phyloP scores from a whole-genome alignment of 2,113 vertebrate species.

The Lasiurus borealis region DNA sequence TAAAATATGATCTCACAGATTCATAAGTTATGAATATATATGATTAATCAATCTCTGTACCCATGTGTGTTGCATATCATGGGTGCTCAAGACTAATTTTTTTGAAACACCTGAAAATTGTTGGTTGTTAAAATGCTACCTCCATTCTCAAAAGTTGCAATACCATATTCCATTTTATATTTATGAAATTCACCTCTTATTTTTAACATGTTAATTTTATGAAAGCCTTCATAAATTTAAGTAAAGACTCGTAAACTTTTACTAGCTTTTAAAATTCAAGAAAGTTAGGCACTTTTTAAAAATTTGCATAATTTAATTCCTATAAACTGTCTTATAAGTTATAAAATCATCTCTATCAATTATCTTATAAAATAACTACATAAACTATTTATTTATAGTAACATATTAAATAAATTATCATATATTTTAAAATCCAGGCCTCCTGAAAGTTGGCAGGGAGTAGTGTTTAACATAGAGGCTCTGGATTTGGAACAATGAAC shows the following conservation, averaged over 20 bases:
- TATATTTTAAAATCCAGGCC: not conserved
- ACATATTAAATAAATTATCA: not conserved
- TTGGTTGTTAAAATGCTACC: not conserved
- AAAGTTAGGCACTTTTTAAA: not conserved
- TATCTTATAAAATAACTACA: not conserved
- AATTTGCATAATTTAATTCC: not conserved
- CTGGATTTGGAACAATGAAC: not conserved
- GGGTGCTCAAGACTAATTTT: not conserved
- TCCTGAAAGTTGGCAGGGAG: not conserved
- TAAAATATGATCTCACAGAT: not conserved
- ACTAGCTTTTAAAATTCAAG: conserved; percentile 17
- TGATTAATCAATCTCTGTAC: not conserved
- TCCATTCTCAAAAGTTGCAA: not conserved
- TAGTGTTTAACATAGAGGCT: not conserved
- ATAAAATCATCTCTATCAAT: not conserved
- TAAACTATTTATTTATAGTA: conserved; percentile 20
- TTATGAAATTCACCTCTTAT: not conserved
- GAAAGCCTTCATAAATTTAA: not conserved
- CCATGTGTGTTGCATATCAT: not conserved
- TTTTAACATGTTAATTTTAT: not conserved
- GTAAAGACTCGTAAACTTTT: not conserved
- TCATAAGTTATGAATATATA: not conserved
- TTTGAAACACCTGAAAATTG: not conserved
- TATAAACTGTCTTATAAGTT: not conserved
- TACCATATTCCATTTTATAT: not conserved